These are phyloP conservation scores for Marmota flaviventris DNA, from an alignment of 2,113 vertebrate genomes.

Conservation along the genomic window DNA sequence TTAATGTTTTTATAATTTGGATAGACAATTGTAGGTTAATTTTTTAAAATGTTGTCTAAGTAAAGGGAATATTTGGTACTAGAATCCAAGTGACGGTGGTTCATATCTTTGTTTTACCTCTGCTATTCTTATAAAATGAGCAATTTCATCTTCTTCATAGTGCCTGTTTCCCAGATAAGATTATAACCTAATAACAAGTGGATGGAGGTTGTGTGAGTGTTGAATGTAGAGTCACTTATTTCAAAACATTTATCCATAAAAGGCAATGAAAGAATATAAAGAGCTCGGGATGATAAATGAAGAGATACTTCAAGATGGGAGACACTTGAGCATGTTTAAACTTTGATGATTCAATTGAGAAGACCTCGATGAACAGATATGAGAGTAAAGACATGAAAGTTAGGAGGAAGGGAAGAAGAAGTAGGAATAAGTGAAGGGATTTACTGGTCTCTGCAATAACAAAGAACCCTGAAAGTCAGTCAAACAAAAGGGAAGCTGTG, in stretches of 20 bases:
- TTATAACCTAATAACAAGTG: neutral
- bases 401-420: neutral
- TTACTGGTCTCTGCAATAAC: neutral
- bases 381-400: neutral
- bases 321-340: neutral
- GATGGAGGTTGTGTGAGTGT: neutral
- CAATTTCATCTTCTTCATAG: neutral
- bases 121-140: neutral
- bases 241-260: neutral
- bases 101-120: neutral
- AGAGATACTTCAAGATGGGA: neutral
- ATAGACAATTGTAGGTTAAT: neutral
- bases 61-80: neutral
- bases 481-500: neutral
- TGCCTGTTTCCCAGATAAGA: neutral
- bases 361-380: neutral
- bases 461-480: neutral
- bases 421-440: neutral
- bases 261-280: neutral
- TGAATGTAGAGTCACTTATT: neutral
- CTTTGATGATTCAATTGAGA: neutral
- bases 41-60: neutral
- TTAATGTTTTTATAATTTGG: neutral
- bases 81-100: neutral
- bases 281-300: neutral